Evolutionary conservation across 2,113 vertebrate genomes (phyloP).

Genomic region (Herpetotheres cachinnans): DNA sequence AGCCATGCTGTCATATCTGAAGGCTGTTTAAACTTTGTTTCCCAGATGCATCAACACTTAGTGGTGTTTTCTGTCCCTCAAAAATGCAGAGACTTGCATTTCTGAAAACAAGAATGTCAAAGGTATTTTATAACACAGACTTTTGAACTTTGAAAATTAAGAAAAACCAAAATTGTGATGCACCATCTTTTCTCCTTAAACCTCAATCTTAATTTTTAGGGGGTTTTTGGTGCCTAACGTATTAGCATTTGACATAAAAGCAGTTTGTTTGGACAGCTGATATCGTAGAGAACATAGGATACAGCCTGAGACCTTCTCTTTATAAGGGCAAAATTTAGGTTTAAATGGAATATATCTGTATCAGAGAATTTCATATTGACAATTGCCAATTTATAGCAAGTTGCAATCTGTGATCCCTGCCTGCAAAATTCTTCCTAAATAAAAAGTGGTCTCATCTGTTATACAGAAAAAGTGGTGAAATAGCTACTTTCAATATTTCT

Average conservation of each 20-base stretch:
- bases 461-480: not conserved
- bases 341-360: not conserved
- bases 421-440: not conserved
- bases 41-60: not conserved
- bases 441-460: not conserved
- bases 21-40: not conserved
- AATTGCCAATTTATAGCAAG: not conserved
- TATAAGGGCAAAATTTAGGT: not conserved
- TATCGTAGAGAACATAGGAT: not conserved
- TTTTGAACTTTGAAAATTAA: not conserved
- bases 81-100: not conserved
- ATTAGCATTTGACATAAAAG: not conserved
- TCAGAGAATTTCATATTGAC: not conserved
- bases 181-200: not conserved
- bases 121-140: not conserved
- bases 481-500: not conserved
- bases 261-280: not conserved
- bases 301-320: not conserved
- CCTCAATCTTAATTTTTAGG: not conserved
- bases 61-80: not conserved
- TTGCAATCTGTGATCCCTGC: not conserved
- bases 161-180: not conserved
- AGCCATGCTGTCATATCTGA: not conserved
- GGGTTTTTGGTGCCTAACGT: fast-evolving
- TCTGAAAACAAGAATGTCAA: not conserved